Evolutionary conservation across 2,797 vertebrate genomes (phyloP).

Genomic region (Cichlasoma orientale): DNA sequence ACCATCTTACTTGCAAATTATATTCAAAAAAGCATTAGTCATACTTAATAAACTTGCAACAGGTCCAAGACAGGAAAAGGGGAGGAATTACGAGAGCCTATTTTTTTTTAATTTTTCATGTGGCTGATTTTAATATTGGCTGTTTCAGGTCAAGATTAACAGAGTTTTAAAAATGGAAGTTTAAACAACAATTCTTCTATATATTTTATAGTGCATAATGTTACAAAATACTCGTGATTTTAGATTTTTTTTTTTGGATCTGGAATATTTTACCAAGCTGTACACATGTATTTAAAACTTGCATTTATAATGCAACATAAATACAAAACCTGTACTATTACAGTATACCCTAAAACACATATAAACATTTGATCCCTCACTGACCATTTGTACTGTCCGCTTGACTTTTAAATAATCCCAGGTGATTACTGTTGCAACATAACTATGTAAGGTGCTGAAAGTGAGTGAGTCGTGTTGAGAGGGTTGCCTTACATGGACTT

Average conservation of each 20-base stretch:
- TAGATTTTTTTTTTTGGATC: too few relatives aligned
- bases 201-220: neutral
- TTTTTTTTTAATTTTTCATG: neutral
- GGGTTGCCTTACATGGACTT: slow-evolving; percentile 22
- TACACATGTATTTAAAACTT: too few relatives aligned
- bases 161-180: neutral
- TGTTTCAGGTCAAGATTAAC: neutral
- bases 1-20: slow-evolving; percentile 29
- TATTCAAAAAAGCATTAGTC: slow-evolving; percentile 16
- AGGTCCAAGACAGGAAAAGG: neutral
- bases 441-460: slow-evolving; percentile 6
- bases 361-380: neutral
- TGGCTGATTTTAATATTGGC: neutral
- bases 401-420: neutral
- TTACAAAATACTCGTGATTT: too few relatives aligned
- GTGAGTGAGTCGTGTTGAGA: neutral
- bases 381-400: neutral
- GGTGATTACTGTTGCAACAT: neutral
- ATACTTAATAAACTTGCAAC: neutral
- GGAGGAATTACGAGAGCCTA: neutral
- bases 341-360: neutral
- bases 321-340: neutral
- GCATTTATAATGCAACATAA: neutral
- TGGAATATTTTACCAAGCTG: too few relatives aligned
- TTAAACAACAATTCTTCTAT: neutral